phyloP scores from a whole-genome alignment of 2,888 invertebrate species.

The Amphimallon solstitiale region DNA sequence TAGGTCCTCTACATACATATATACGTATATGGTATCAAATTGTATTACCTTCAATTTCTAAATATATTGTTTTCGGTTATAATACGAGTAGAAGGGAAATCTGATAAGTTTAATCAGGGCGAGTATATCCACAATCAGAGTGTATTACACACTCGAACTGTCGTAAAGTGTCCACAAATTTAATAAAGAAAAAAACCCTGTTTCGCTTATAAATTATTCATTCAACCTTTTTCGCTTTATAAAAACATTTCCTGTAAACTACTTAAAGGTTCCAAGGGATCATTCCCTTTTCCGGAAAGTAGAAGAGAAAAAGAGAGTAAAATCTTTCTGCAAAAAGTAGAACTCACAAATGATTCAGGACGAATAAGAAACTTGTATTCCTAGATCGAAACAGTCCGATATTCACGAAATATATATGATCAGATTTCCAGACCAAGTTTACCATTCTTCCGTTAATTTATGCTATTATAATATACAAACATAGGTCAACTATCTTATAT shows the following conservation, averaged over 20 bases:
- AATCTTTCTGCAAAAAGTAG: neutral
- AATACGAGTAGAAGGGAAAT: too few species aligned
- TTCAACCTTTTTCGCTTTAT: conserved; percentile 22
- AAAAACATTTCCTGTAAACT: conserved; percentile 29
- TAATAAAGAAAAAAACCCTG: conserved; percentile 12
- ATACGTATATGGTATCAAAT: too few species aligned
- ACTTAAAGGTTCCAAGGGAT: conserved; percentile 24
- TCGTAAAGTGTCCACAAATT: conserved; percentile 14
- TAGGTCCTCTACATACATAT: too few species aligned
- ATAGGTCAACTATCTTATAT: too few species aligned
- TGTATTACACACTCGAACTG: neutral
- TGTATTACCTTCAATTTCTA: too few species aligned
- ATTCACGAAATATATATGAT: too few species aligned
- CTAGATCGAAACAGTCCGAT: too few species aligned
- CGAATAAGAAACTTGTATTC: neutral
- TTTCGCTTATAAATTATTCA: conserved; percentile 27
- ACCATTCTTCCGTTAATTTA: too few species aligned
- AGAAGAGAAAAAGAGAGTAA: neutral
- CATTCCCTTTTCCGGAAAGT: conserved; percentile 3
- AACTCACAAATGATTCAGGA: neutral
- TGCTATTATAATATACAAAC: too few species aligned
- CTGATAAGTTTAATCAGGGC: neutral
- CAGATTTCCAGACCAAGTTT: too few species aligned
- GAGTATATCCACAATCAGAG: neutral
- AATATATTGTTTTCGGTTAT: too few species aligned